Base-by-base conservation (phyloP, 2,797 vertebrate species). In the Muraenolepis orangiensis region DNA sequence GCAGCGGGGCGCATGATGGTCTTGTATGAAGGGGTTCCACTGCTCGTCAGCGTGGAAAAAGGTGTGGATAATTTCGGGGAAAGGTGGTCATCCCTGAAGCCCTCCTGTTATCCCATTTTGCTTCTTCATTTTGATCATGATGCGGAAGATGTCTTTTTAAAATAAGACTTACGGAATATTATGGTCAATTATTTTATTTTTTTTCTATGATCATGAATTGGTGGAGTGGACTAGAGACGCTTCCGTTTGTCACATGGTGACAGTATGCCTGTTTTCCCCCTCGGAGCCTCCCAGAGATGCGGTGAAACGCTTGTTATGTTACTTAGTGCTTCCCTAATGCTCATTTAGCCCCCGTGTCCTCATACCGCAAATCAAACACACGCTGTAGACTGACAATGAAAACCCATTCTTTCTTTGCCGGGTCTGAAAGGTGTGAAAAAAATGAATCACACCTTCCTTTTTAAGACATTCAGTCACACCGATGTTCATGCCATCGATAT, bases 61-160 rank as follows among this genome's bases (percentile, higher is more conserved):
- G 85, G 76, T 73, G 80, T 87, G 84, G 82, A 81, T 81, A 86
- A 79, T 80, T 26, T 77, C 78, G 51, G 42, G 20, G 23, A 57
- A 23, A 1, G 7, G 20, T 57, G 20, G 23, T 11, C 1, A 14
- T 4, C 40, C 40, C 40, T 16, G 2, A 1, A 10, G 10, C 0
- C 3, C 88, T 86, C 87, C 83, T 34, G 87, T 87, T 87, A 88
- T 85, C 86, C 85, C 88, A 79, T 90, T n/a, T 89, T 88, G 83
- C 82, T 80, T 81, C 80, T 76, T 61, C 0, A 76, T 80, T 81
- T 89, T 91, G 86, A 77, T 89, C 87, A 78, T 67, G 76, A 79
- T 76, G 79, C 66, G 82, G 86, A 88, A n/a, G 51, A 23, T 57
- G 6, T 57, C 20, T 57, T 57, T n/a, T 57, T n/a, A 23, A n/a